These are phyloP conservation scores for Nephrocerus scutellatus DNA, from an alignment of 2,888 invertebrate species.

Conservation along the genomic window DNA sequence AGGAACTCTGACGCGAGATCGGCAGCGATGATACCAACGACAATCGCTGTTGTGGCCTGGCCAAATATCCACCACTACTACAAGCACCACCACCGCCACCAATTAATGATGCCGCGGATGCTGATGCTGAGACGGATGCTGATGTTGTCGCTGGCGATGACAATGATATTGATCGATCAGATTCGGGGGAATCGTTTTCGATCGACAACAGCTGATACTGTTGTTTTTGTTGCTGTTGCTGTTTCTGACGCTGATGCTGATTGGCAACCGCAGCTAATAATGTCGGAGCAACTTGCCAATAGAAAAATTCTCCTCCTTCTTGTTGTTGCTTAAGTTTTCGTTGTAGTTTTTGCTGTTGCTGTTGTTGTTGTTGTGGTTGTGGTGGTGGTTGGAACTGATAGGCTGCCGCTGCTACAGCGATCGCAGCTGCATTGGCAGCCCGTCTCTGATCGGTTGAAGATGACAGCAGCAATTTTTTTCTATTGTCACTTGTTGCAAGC, in stretches of 20 bases:
- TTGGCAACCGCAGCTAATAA: conserved; percentile 11
- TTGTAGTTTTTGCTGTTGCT: no score
- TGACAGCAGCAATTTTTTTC: no score
- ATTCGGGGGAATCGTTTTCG: conserved; percentile 9
- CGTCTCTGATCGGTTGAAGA: not conserved
- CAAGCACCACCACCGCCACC: not conserved
- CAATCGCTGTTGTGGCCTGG: no score
- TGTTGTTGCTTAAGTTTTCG: conserved; percentile 3
- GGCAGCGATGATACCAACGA: no score
- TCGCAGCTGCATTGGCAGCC: not conserved
- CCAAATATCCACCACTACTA: no score
- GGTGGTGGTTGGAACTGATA: not conserved
- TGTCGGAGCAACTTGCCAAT: conserved; percentile 9
- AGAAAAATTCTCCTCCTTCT: conserved; percentile 11
- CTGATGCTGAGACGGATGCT: conserved; percentile 5
- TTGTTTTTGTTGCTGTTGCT: no score
- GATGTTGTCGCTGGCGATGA: not conserved
- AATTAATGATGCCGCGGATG: not conserved
- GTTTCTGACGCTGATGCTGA: conserved; percentile 1
- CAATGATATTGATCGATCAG: conserved; percentile 2
- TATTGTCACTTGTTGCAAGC: no score
- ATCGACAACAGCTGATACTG: conserved; percentile 18
- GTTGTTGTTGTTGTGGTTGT: no score
- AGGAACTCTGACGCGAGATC: no score
- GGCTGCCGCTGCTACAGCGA: not conserved